Evolutionary conservation across 2,797 vertebrate genomes (phyloP).

Genomic region (Taeniopygia guttata): DNA sequence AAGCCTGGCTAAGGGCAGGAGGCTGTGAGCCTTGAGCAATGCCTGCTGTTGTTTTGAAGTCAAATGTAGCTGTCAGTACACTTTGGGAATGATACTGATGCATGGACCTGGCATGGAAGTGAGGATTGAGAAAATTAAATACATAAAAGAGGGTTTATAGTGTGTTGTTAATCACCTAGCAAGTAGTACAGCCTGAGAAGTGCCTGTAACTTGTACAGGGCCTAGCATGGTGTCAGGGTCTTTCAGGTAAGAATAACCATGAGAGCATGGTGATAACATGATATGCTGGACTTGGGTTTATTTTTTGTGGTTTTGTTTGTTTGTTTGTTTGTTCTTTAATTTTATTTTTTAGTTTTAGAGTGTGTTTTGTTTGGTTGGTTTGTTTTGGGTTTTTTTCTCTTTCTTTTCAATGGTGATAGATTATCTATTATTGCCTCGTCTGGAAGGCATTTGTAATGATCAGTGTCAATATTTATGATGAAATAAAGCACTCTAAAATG

Average conservation of each 20-base stretch:
- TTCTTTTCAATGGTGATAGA: neutral
- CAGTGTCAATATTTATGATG: constrained; percentile 25
- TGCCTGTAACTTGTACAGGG: neutral
- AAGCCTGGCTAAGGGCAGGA: neutral
- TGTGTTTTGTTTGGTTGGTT: neutral
- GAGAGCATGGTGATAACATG: neutral
- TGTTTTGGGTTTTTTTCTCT: neutral
- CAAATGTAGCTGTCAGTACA: neutral
- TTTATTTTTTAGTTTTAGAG: neutral
- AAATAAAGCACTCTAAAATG: constrained; percentile 23
- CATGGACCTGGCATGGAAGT: neutral
- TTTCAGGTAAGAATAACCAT: neutral
- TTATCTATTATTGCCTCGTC: neutral
- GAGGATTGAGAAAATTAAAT: neutral
- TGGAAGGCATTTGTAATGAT: constrained; percentile 9
- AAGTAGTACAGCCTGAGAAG: neutral
- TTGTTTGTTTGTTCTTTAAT: neutral
- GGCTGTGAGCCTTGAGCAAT: neutral
- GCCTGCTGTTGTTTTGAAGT: neutral
- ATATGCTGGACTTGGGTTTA: neutral
- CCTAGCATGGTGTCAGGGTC: neutral
- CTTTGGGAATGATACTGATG: neutral
- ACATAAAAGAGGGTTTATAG: neutral
- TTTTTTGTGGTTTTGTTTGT: neutral
- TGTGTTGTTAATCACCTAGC: neutral